Evolutionary conservation across 2,888 invertebrate species (phyloP).

Genomic region (Agonopterix heracliana): DNA sequence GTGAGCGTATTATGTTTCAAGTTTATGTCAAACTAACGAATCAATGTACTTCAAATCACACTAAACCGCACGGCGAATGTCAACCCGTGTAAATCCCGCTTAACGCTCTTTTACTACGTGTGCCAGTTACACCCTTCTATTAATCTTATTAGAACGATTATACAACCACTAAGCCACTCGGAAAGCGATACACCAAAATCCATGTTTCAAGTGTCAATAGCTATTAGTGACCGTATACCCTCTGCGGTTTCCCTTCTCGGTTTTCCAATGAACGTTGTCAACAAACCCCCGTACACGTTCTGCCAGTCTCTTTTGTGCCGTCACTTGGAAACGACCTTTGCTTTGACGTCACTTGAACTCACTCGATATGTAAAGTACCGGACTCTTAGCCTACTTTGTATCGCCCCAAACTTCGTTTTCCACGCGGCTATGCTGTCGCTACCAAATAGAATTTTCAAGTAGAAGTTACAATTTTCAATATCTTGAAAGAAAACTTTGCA

Average conservation of each 20-base stretch:
- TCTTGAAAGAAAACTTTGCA: neutral
- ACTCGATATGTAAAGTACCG: constrained; percentile 26
- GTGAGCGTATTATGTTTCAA: too few species aligned
- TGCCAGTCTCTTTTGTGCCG: constrained; percentile 18
- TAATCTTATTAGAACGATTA: too few species aligned
- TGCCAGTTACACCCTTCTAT: too few species aligned
- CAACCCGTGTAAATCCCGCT: too few species aligned
- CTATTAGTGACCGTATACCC: neutral
- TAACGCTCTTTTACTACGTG: too few species aligned
- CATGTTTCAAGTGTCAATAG: neutral
- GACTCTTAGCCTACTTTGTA: constrained; percentile 27
- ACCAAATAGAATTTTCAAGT: constrained; percentile 17
- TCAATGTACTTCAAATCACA: too few species aligned
- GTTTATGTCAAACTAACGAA: too few species aligned
- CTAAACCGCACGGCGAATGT: too few species aligned
- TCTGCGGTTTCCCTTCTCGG: too few species aligned
- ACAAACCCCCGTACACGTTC: neutral
- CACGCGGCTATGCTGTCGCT: constrained; percentile 9
- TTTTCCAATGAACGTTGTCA: neutral
- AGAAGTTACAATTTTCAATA: constrained; percentile 4
- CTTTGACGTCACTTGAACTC: constrained; percentile 27
- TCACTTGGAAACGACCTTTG: constrained; percentile 19
- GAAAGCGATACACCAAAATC: neutral
- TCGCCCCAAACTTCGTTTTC: constrained; percentile 18
- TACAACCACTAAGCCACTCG: too few species aligned